Percentiles rank a stretch among this genome's conserved stretches.
These are phyloP conservation scores for Petrocephalus schoutedeni DNA, from an alignment of 2,797 vertebrate genomes.

Conservation along the genomic window DNA sequence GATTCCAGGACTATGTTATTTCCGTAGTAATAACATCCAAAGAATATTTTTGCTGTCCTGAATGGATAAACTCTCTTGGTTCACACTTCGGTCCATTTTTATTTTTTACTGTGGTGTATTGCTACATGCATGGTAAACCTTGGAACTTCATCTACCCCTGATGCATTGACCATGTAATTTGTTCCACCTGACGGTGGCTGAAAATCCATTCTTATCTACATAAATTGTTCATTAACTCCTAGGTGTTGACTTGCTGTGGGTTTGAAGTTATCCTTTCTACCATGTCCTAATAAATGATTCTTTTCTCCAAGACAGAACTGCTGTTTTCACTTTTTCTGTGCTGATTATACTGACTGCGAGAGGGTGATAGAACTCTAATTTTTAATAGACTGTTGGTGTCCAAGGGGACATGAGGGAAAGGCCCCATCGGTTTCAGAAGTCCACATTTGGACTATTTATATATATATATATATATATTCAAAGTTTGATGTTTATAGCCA, in stretches of 20 bases:
- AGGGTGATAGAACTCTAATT: not conserved
- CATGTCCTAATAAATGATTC: not conserved
- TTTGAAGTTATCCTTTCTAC: not conserved
- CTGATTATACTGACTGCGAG: not conserved
- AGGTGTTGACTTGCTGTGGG: not conserved
- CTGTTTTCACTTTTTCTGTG: not conserved
- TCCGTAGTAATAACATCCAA: not conserved
- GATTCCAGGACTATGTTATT: not conserved
- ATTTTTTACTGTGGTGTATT: not conserved
- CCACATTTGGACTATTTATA: not conserved
- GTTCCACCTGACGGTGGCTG: not conserved
- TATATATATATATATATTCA: not conserved
- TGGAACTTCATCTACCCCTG: constrained; percentile 7
- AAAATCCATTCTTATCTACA: constrained; percentile 19
- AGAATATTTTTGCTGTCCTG: constrained; percentile 5
- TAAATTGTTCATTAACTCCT: not conserved
- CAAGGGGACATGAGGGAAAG: not conserved
- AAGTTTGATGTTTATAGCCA: not conserved
- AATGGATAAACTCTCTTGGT: not conserved
- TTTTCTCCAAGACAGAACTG: not conserved
- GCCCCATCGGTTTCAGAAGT: not conserved
- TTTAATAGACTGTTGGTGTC: not conserved
- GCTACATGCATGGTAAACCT: not conserved
- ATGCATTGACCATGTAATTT: constrained; percentile 23
- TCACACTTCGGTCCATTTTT: not conserved